These are phyloP conservation scores for human DNA, from an alignment of 2,113 vertebrate genomes.

Conservation along the genomic window DNA sequence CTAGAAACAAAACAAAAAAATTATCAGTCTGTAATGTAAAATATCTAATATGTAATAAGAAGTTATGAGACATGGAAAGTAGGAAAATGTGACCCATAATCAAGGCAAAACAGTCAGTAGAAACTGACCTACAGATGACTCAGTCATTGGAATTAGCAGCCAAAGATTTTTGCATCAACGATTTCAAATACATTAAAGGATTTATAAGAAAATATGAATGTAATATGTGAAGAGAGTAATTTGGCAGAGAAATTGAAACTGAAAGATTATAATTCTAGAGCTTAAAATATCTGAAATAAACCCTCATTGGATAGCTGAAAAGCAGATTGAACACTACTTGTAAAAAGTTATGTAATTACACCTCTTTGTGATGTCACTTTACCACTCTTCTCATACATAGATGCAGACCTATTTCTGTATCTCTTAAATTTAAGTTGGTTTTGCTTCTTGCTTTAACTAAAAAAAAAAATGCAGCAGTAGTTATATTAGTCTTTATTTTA, in stretches of 20 bases:
- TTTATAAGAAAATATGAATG: background rate
- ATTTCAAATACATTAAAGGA: background rate
- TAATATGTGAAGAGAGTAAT: background rate
- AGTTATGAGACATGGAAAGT: background rate
- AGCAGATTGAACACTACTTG: background rate
- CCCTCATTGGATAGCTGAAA: background rate
- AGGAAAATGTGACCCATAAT: background rate
- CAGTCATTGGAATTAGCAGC: background rate
- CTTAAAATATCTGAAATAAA: background rate
- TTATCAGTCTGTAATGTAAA: background rate
- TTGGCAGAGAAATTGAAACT: background rate
- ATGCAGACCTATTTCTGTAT: background rate
- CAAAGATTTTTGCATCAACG: background rate
- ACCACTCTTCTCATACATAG: background rate
- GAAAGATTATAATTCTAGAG: background rate
- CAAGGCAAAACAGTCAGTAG: background rate
- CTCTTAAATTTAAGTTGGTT: background rate
- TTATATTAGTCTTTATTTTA: background rate
- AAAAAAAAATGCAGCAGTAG: background rate
- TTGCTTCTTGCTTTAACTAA: background rate
- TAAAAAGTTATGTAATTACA: background rate
- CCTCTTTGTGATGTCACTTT: background rate
- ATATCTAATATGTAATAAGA: background rate
- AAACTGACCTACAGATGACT: background rate
- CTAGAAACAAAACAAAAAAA: background rate